Evolutionary conservation across 1,140 invertebrate species (phyloP), one percentile per base, ranked within the genome.

Genomic region (Listronotus oregonensis): DNA sequence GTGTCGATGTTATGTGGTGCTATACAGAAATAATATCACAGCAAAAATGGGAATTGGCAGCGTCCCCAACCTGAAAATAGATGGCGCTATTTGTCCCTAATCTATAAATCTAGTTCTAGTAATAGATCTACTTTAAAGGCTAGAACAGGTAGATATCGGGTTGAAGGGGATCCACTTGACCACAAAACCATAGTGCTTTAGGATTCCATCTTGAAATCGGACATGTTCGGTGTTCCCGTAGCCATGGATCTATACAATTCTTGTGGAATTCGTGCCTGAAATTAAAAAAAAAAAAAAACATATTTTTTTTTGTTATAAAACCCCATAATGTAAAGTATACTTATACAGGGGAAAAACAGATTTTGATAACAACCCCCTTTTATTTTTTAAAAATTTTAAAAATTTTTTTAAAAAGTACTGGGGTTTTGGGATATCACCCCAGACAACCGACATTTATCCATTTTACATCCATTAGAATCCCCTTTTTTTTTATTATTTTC

Each of bases 201-300:
- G 84, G 74, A 97, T 96, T 97, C 93, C 86, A 95, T 89, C 81
- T 97, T 96, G 81, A 97, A 92, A 97, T 95, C 11, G 95, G 94
- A 81, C 94, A 96, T 17, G 93, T 95, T 64, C 94, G 83, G 77
- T 96, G 92, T 74, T 96, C 93, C 67, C 96, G 80, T 27, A 97
- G 83, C 95, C 95, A 97, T 4, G 94, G 93, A 82, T 97, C 95
- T 60, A 97, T 94, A 82, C 95, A 97, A 62, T 83, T 87, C 82
- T 95, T 95, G 81, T 97, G 95, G 80, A 96, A 97, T 73, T 94
- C 88, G 80, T 97, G 95, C 71, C 93, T 95, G 80, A 7, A 86
- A 85, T 14, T 34, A 15, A 37, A 37, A 65, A 59, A 15, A 21
- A 21, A 55, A 18, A 51, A 4, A 37, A 37, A 37, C 1, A 37